Conservation (phyloP, 2,113 vertebrate species). For the Coracopsis vasa region DNA sequence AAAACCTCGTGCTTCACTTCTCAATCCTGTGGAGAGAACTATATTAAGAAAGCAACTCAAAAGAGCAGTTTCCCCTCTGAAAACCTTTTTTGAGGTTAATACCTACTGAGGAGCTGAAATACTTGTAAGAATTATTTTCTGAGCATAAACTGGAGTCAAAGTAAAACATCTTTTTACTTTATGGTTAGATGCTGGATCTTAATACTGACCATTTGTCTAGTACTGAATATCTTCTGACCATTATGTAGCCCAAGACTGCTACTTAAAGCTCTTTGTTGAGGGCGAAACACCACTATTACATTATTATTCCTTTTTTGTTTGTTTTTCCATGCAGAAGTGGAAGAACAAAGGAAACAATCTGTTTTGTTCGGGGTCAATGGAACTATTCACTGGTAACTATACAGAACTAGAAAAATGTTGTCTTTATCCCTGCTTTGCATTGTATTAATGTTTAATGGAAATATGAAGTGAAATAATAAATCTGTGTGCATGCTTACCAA, state of each 20-base stretch:
- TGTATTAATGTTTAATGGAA: background rate
- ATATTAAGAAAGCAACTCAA: conserved; percentile 5
- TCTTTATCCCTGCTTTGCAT: background rate
- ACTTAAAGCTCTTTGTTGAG: background rate
- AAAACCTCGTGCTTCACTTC: background rate
- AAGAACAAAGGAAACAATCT: background rate
- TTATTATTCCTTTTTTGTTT: background rate
- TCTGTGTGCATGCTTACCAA: background rate
- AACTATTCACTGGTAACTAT: background rate
- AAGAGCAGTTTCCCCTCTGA: background rate
- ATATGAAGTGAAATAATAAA: background rate
- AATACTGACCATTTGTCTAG: background rate
- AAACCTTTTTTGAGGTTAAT: background rate
- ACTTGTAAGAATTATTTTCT: background rate
- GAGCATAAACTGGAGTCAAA: background rate
- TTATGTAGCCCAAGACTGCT: background rate
- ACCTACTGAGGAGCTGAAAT: background rate
- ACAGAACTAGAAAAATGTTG: rapidly evolving
- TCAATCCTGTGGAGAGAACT: background rate
- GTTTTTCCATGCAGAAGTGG: background rate
- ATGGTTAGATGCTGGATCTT: background rate
- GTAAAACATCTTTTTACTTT: background rate
- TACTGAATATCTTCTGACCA: background rate
- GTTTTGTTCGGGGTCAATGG: background rate
- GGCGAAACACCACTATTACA: background rate